Base-by-base conservation (phyloP, 1,140 invertebrate species). In the Chlorops oryzae region DNA sequence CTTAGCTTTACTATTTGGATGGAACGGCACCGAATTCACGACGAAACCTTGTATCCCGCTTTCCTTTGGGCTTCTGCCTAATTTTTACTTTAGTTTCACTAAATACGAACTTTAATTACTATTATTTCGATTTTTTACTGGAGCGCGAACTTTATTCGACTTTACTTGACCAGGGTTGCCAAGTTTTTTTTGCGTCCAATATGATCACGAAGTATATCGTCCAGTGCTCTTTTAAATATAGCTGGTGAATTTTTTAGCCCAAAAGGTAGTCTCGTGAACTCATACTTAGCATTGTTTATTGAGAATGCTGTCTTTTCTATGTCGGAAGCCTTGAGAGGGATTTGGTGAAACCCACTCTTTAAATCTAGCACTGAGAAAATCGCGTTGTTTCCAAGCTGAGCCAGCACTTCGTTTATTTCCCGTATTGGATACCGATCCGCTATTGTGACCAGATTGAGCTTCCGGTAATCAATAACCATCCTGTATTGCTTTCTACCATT, bases 381-480 rank as follows among this genome's bases (percentile, higher is more conserved):
- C 40, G 53, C 62, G 5, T 57, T 49, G 3, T 58, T 62, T 7
- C 63, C 61, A 34, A 80, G 49, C 27, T 59, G 60, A 43, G 74
- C 66, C 37, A 81, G 57, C 18, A 66, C 59, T 21, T 74, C 71
- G 17, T 65, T 65, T 9, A 79, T 77, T 12, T 73, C 61, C 6
- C 78, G 77, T 5, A 81, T 55, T 6, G 78, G 78, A 59, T 66
- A 78, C n/a, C 49, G 39, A 51, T 79, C 76, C 9, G 59, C 48
- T n/a, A 65, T 52, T 10, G 64, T 69, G 37, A 55, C 52, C 37
- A 58, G 42, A 52, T 71, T 70, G 15, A 67, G 24, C 54, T 62
- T 61, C 21, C 62, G 23, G 45, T 58, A 72, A 49, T 70, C 68
- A 15, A 72, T 52, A 3, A 62, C 63, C 18, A 70, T 37, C 9